Percentiles rank a stretch among this genome's conserved stretches.
These are phyloP conservation scores for Calliphora vicina DNA, from an alignment of 1,140 invertebrate species.

Conservation along the genomic window DNA sequence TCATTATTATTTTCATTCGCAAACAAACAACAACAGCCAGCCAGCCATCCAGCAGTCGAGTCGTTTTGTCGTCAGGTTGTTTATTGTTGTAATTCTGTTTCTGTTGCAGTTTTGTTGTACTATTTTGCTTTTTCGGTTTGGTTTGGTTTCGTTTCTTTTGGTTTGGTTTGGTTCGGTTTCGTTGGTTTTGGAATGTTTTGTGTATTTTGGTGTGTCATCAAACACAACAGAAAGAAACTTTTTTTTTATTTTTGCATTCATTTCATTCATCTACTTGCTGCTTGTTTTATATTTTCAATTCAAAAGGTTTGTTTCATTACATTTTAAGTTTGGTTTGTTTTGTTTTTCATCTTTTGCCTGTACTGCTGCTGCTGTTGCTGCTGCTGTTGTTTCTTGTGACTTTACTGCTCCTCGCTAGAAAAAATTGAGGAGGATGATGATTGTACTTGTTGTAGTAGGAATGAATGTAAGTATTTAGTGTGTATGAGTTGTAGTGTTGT, in stretches of 20 bases:
- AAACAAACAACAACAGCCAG: too few relatives aligned
- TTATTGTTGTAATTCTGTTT: background rate
- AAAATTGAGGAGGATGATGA: too few relatives aligned
- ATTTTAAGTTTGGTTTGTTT: background rate
- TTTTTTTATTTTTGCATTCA: background rate
- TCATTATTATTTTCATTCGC: too few relatives aligned
- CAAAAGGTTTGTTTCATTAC: background rate
- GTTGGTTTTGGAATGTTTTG: background rate
- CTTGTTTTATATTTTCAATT: background rate
- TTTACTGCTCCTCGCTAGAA: too few relatives aligned
- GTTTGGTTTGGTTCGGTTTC: background rate
- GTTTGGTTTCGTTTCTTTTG: background rate
- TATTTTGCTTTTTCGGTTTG: background rate
- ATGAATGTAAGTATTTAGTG: too few relatives aligned
- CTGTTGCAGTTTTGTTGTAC: background rate
- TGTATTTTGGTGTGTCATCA: conserved; percentile 13
- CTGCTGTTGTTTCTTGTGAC: too few relatives aligned
- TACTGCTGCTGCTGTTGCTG: too few relatives aligned
- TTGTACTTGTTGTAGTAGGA: too few relatives aligned
- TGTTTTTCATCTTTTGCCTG: background rate
- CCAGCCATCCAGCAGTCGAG: too few relatives aligned
- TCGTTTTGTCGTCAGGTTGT: background rate
- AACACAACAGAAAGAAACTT: background rate
- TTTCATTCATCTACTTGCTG: too few relatives aligned
- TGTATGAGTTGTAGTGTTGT: too few relatives aligned